These are phyloP conservation scores for Arion vulgaris DNA, from an alignment of 1,140 invertebrate genomes.

Conservation along the genomic window DNA sequence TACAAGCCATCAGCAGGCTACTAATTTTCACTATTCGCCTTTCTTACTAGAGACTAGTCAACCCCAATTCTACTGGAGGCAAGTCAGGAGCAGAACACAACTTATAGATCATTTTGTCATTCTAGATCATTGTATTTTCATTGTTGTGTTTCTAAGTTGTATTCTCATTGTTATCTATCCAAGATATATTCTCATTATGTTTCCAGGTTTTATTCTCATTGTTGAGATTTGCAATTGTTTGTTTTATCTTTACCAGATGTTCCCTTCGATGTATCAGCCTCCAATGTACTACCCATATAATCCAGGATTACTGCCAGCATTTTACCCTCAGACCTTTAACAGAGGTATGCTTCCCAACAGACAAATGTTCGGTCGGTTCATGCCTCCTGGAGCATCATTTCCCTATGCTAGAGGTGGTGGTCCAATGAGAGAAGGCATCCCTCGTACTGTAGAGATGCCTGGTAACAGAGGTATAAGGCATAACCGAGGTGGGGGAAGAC, in stretches of 20 bases:
- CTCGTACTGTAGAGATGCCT: slow-evolving; percentile 40
- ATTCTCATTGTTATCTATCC: no score
- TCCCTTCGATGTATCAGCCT: slow-evolving; percentile 25
- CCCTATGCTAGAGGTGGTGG: slow-evolving; percentile 22
- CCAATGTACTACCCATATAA: slow-evolving; percentile 41
- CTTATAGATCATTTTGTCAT: no score
- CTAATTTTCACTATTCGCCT: no score
- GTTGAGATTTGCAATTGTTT: not conserved
- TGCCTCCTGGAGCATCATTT: slow-evolving; percentile 22
- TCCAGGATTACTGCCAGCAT: slow-evolving; percentile 16
- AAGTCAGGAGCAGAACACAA: no score
- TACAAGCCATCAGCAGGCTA: no score
- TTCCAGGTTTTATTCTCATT: no score
- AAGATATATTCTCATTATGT: no score
- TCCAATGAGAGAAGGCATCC: slow-evolving; percentile 29
- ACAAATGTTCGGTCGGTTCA: slow-evolving; percentile 14
- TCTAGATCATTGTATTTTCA: no score
- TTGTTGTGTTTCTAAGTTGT: no score
- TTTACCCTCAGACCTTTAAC: slow-evolving; percentile 41
- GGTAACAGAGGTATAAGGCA: slow-evolving; percentile 27
- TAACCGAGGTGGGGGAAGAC: slow-evolving; percentile 30
- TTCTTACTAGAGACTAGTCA: no score
- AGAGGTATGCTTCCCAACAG: slow-evolving; percentile 15
- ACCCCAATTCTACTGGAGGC: no score
- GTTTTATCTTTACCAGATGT: slow-evolving; percentile 49